These are phyloP conservation scores for Suricata suricatta DNA, from an alignment of 2,113 vertebrate species.

Conservation along the genomic window DNA sequence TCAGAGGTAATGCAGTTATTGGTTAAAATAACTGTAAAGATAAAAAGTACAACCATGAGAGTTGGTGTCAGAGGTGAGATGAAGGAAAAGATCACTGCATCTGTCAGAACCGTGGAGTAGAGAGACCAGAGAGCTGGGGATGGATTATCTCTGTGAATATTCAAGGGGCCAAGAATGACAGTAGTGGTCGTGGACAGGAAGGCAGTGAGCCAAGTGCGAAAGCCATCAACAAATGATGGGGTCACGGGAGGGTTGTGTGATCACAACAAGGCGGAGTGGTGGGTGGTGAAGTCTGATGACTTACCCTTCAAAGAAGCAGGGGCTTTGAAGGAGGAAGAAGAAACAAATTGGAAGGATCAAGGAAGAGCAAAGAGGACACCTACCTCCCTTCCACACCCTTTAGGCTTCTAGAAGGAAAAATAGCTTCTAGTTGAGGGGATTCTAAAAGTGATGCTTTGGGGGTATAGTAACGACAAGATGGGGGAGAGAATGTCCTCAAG, in stretches of 20 bases:
- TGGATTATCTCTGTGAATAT: not conserved
- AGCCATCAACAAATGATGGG: not conserved
- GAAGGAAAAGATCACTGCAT: not conserved
- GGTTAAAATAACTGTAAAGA: not conserved
- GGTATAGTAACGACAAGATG: not conserved
- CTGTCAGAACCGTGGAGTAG: not conserved
- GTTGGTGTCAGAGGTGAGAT: not conserved
- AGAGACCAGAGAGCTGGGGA: not conserved
- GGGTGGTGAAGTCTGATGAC: not conserved
- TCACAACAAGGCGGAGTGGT: not conserved
- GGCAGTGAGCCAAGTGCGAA: not conserved
- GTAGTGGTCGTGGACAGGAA: not conserved
- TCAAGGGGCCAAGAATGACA: not conserved
- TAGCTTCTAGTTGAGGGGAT: not conserved
- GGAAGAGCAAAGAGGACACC: not conserved
- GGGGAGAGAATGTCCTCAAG: not conserved
- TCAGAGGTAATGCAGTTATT: not conserved
- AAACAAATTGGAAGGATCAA: not conserved
- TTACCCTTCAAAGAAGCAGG: not conserved
- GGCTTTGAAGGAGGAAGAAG: constrained; percentile 19
- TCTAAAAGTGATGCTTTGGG: not conserved
- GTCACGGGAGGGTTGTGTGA: not conserved
- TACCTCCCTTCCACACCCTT: not conserved
- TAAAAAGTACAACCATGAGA: not conserved
- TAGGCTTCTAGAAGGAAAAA: not conserved